These are phyloP conservation scores for Capreolus pygargus DNA, from an alignment of 2,113 vertebrate genomes.

Conservation along the genomic window DNA sequence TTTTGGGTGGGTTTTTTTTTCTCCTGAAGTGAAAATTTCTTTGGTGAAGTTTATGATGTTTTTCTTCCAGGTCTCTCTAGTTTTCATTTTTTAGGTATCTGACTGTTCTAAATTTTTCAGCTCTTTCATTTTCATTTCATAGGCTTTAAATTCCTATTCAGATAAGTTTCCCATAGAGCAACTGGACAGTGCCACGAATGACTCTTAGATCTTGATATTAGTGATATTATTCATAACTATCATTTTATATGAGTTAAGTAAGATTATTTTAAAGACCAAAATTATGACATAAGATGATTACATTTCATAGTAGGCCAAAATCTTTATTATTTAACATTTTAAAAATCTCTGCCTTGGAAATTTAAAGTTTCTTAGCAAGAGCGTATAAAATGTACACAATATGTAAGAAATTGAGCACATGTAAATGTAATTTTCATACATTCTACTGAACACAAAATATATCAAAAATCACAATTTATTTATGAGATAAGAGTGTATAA, in stretches of 20 bases:
- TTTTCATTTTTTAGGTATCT: background rate
- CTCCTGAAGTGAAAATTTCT: background rate
- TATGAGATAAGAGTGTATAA: background rate
- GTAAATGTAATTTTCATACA: background rate
- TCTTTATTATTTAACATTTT: background rate
- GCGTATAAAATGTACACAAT: background rate
- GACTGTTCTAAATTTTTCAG: background rate
- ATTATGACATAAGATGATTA: background rate
- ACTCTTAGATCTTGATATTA: background rate
- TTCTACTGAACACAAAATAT: background rate
- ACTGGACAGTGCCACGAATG: background rate
- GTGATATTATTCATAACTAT: background rate
- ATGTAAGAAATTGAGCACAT: background rate
- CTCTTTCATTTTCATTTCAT: background rate
- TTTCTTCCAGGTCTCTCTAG: background rate
- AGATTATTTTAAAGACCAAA: slow-evolving; percentile 29
- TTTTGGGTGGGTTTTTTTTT: background rate
- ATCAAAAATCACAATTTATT: background rate
- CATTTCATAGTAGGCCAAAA: background rate
- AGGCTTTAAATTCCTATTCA: background rate
- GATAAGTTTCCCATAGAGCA: background rate
- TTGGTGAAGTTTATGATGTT: background rate
- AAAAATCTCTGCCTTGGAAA: background rate
- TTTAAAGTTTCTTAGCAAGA: background rate
- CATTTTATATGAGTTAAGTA: background rate